A percentile compares a stretch with the other conserved stretches of the same genome.
Evolutionary conservation across 2,797 vertebrate genomes (phyloP).

Genomic region (Gallinago stenura): DNA sequence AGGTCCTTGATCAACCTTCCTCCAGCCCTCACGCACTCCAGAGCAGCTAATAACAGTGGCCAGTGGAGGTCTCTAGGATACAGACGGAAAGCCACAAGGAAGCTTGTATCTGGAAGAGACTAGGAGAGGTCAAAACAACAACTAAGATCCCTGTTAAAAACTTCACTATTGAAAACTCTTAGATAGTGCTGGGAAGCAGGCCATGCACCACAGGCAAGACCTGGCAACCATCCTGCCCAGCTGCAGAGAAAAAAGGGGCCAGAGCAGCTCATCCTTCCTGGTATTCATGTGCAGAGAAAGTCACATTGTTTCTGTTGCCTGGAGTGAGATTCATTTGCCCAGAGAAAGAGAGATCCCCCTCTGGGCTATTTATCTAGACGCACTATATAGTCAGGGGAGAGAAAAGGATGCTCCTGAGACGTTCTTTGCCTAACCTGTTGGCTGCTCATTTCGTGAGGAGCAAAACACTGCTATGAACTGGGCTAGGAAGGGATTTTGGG

Average conservation of each 20-base stretch:
- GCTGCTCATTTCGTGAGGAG: background rate
- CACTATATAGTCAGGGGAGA: background rate
- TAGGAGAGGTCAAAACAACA: background rate
- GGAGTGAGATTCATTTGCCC: background rate
- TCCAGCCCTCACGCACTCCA: background rate
- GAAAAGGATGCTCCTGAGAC: background rate
- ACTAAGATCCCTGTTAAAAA: background rate
- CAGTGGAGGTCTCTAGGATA: background rate
- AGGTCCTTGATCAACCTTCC: background rate
- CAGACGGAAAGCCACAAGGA: background rate
- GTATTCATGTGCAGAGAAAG: background rate
- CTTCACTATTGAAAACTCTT: background rate
- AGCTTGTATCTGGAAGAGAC: background rate
- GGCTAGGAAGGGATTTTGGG: background rate
- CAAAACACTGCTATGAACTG: background rate
- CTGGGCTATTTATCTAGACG: background rate
- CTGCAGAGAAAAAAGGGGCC: background rate
- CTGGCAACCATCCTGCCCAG: background rate
- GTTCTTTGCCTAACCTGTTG: background rate
- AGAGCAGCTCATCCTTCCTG: constrained; percentile 8
- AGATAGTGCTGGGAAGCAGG: background rate
- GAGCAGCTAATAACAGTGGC: background rate
- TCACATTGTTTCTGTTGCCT: background rate
- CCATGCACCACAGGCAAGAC: background rate
- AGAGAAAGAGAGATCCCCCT: background rate